Conservation (phyloP, 2,113 vertebrate species). For the Labeo catla region DNA sequence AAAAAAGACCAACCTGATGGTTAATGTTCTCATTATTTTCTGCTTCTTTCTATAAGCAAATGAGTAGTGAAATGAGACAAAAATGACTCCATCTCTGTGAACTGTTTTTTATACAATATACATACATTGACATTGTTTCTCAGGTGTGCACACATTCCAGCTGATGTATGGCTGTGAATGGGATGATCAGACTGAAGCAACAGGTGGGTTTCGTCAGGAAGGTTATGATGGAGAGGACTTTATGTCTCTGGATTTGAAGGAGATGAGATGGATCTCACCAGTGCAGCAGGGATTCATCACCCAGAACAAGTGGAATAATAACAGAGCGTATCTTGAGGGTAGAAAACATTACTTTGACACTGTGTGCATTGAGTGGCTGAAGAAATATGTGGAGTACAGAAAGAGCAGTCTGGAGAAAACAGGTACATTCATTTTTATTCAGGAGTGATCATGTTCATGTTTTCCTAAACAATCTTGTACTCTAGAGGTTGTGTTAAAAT, state of each 20-base stretch:
- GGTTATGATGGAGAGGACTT: conserved; percentile 67
- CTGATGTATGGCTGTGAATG: conserved; percentile 8
- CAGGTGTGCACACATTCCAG: conserved; percentile 40
- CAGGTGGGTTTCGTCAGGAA: fast-evolving
- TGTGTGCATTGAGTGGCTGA: conserved; percentile 58
- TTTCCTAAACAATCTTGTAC: no score
- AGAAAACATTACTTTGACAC: conserved; percentile 42
- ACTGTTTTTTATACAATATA: no score
- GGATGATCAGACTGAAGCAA: background rate
- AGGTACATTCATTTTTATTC: background rate
- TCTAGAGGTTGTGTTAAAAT: no score
- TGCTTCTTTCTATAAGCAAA: no score
- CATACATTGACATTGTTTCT: background rate
- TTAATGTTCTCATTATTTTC: no score
- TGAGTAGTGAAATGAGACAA: no score
- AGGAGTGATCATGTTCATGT: no score
- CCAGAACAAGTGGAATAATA: conserved; percentile 12
- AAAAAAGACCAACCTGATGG: no score
- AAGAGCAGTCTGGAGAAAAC: conserved; percentile 3
- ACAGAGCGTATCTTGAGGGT: fast-evolving
- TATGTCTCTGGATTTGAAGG: conserved; percentile 50
- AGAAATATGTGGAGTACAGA: conserved; percentile 52
- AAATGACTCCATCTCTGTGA: no score
- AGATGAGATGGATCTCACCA: background rate
- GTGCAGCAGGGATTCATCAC: fast-evolving